Evolutionary conservation across 2,888 invertebrate species (phyloP), one percentile per base, ranked within the genome.

Genomic region (Hartigia nigra): DNA sequence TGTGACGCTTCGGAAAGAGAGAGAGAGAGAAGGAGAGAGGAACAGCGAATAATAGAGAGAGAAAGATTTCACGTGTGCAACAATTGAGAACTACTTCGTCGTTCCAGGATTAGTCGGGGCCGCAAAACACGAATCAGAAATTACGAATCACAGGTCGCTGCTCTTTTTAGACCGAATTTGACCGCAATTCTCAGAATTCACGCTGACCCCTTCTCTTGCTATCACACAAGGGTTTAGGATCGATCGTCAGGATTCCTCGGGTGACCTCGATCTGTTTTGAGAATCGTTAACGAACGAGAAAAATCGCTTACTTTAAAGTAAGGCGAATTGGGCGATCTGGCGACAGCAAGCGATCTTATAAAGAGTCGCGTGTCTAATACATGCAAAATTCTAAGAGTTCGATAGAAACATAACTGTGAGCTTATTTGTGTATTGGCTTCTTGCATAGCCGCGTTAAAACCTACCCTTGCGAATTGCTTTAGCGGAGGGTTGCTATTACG

Each of bases 391-490:
- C 2, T 55, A 9, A 55, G 0, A 1, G 3, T 23, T 55, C 9
- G 23, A 55, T 55, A 55, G 2, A 55, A 55, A 9, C 23, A 9
- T 55, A 55, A 9, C 55, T 55, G 55, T 23, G 23, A 23, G 23
- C 9, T 39, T 23, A 55, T 55, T 55, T 9, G 55, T 23, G 23
- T 55, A 55, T 55, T 55, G 23, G 55, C 9, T 9, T 55, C 55
- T 55, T 23, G 55, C 55, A 55, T 55, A 55, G 55, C 55, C 55
- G 55, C 55, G 55, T 55, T 82, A 85, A 88, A 89, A 84, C 86
- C 88, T 89, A 89, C 89, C 90, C 90, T 89, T 88, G 89, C 85
- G 83, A 87, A 88, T 86, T 83, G 87, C 87, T 87, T 86, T 86
- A 86, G 87, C 86, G 87, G 86, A 88, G 89, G 88, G 87, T 86